Evolutionary conservation across 2,113 vertebrate genomes (phyloP).

Genomic region (Odocoileus virginianus): DNA sequence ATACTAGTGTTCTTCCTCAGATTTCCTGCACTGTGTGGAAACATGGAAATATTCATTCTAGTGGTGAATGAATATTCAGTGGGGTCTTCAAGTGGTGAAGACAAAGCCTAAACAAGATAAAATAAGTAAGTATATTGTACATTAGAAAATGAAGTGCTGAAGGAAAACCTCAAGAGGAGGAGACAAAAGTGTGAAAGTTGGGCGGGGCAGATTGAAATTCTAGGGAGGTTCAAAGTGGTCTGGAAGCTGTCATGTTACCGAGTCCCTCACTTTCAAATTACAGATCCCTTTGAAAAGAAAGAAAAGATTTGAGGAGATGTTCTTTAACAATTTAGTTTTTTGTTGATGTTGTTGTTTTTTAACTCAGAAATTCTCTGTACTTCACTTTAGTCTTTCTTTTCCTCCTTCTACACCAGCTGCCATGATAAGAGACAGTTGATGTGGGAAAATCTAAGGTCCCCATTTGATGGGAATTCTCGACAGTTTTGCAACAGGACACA

Average conservation of each 20-base stretch:
- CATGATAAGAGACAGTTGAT: neutral
- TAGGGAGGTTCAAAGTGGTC: neutral
- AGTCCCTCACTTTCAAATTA: neutral
- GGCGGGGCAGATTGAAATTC: rapidly evolving
- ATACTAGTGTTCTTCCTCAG: neutral
- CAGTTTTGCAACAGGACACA: constrained; percentile 45
- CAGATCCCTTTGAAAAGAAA: neutral
- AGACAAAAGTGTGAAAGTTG: neutral
- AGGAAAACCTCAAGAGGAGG: neutral
- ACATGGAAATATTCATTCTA: neutral
- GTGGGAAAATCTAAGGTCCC: neutral
- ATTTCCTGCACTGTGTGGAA: neutral
- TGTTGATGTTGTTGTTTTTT: neutral
- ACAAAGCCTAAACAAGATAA: neutral
- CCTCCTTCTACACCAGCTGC: neutral
- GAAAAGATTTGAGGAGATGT: neutral
- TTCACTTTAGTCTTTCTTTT: neutral
- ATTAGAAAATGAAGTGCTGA: neutral
- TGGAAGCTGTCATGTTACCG: neutral
- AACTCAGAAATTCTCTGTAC: neutral
- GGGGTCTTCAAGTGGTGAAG: neutral
- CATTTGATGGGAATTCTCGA: constrained; percentile 33
- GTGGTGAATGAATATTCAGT: neutral
- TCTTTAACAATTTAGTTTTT: neutral
- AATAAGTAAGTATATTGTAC: neutral